A percentile compares a stretch with the other conserved stretches of the same genome.
Conservation (phyloP, 2,888 invertebrate species). For the Myathropa florea region DNA sequence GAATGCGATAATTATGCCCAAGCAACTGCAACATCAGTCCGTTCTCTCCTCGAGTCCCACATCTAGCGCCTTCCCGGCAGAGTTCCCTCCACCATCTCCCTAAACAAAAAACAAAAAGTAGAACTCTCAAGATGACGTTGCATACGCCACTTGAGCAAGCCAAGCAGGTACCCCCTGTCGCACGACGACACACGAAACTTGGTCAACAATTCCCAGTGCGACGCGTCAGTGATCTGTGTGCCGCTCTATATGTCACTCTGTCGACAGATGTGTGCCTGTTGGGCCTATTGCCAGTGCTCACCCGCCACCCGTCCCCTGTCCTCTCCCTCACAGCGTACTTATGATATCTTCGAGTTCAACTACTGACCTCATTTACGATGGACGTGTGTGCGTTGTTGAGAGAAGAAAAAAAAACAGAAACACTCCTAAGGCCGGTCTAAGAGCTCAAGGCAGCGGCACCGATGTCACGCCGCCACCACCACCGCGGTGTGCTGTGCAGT, state of each 20-base stretch:
- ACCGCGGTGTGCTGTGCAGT: background rate
- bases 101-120: background rate
- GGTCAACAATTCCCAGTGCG: conserved; percentile 45
- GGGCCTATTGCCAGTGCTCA: background rate
- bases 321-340: background rate
- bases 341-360: conserved; percentile 55
- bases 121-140: conserved; percentile 3
- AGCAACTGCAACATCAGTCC: background rate
- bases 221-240: conserved; percentile 34
- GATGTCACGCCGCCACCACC: too few relatives aligned
- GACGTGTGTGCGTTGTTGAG: conserved; percentile 38
- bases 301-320: background rate
- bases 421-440: conserved; percentile 7
- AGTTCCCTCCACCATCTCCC: conserved; percentile 10
- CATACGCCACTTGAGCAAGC: conserved; percentile 41
- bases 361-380: conserved; percentile 60
- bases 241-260: conserved; percentile 56
- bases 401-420: conserved; percentile 22
- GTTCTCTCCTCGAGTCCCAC: background rate
- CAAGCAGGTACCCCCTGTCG: conserved; percentile 26
- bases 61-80: background rate
- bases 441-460: conserved; percentile 54
- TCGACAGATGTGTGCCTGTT: conserved; percentile 30
- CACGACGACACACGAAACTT: conserved; percentile 29
- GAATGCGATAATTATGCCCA: background rate